phyloP scores from a whole-genome alignment of 2,888 invertebrate genomes.

The Lithosia quadra region DNA sequence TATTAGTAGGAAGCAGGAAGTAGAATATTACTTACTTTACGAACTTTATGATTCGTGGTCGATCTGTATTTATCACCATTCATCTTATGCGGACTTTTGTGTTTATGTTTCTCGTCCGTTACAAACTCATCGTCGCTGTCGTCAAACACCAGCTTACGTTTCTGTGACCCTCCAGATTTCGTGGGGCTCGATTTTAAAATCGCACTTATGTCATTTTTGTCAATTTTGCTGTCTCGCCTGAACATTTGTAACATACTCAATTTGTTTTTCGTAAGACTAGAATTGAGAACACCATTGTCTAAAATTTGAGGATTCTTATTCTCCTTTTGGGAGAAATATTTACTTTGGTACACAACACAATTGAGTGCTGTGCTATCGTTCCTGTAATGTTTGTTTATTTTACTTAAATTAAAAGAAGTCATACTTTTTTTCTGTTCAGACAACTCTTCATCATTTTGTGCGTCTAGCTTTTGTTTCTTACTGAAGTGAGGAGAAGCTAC shows the following conservation, averaged over 20 bases:
- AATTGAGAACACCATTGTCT: conserved; percentile 42
- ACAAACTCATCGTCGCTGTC: conserved; percentile 83
- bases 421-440: conserved; percentile 73
- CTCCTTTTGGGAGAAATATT: conserved; percentile 66
- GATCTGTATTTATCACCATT: conserved; percentile 46
- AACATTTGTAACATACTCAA: conserved; percentile 70
- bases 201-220: conserved; percentile 53
- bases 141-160: conserved; percentile 61
- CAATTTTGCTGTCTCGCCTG: conserved; percentile 61
- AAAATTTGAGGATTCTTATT: conserved; percentile 60
- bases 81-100: conserved; percentile 45
- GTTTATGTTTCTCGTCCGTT: conserved; percentile 48
- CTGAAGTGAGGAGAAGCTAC: conserved; percentile 76
- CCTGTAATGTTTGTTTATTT: conserved; percentile 47
- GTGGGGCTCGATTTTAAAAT: conserved; percentile 50
- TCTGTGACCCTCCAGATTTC: conserved; percentile 43
- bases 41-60: conserved; percentile 65
- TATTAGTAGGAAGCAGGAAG: no score
- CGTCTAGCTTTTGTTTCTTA: conserved; percentile 70
- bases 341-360: conserved; percentile 59
- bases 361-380: conserved; percentile 58
- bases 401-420: conserved; percentile 65
- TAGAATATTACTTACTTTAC: conserved; percentile 73
- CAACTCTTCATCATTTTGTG: conserved; percentile 49
- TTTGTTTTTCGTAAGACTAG: conserved; percentile 43